Evolutionary conservation across 2,113 vertebrate genomes (phyloP).

Genomic region (Pseudorasbora parva): DNA sequence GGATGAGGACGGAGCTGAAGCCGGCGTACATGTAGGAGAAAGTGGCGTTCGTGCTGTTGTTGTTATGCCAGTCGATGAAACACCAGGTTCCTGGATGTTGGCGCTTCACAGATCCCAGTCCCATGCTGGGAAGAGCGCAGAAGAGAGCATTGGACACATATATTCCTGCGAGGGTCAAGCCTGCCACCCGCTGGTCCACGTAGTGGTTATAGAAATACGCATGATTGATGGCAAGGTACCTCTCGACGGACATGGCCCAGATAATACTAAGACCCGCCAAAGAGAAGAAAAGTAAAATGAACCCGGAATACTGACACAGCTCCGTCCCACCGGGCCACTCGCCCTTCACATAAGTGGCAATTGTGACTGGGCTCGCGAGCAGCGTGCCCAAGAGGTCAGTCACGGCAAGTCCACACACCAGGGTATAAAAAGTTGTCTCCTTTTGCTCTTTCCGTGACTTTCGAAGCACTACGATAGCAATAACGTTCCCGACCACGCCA

Average conservation of each 20-base stretch:
- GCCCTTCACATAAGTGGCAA: conserved; percentile 89
- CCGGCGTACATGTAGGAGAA: conserved; percentile 93
- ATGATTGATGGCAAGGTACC: conserved; percentile 96
- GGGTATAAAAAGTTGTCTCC: conserved; percentile 94
- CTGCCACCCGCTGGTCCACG: conserved; percentile 88
- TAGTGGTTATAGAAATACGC: conserved; percentile 95
- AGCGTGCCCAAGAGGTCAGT: conserved; percentile 95
- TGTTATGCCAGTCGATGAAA: conserved; percentile 91
- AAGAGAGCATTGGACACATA: conserved; percentile 86
- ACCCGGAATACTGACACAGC: conserved; percentile 93
- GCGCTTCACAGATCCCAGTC: conserved; percentile 78
- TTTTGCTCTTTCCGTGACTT: conserved; percentile 93
- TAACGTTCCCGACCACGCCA: conserved; percentile 92
- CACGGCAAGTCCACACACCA: conserved; percentile 91
- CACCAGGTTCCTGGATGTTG: conserved; percentile 90
- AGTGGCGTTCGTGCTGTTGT: conserved; percentile 76
- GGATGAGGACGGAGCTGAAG: conserved; percentile 88
- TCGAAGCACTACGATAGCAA: conserved; percentile 92
- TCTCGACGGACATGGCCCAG: conserved; percentile 95
- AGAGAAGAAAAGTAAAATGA: conserved; percentile 96
- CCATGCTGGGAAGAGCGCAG: conserved; percentile 89
- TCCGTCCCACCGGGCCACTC: conserved; percentile 82
- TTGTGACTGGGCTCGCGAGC: conserved; percentile 92
- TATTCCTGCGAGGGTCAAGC: conserved; percentile 83
- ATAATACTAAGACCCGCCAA: conserved; percentile 93